phyloP scores from a whole-genome alignment of 2,797 vertebrate species.

The Sebastes vulpes region DNA sequence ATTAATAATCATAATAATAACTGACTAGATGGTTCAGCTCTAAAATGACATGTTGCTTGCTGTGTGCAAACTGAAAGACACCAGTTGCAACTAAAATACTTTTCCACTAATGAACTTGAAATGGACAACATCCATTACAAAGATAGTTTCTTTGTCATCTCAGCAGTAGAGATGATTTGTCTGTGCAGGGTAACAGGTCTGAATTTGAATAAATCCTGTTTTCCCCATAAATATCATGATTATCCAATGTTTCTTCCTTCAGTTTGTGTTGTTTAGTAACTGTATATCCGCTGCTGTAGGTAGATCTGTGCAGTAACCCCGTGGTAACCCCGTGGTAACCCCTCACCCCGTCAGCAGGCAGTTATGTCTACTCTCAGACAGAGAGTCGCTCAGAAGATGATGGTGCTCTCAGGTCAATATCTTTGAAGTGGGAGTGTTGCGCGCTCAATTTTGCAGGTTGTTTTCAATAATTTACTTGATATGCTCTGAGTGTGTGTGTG shows the following conservation, averaged over 20 bases:
- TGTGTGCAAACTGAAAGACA: neutral
- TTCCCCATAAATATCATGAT: neutral
- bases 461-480: slow-evolving; percentile 80
- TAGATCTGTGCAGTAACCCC: slow-evolving; percentile 27
- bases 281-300: slow-evolving; percentile 3
- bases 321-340: slow-evolving; percentile 35
- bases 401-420: slow-evolving; percentile 65
- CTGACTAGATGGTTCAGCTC: neutral
- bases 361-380: slow-evolving; percentile 38
- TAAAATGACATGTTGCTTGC: neutral
- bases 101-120: neutral
- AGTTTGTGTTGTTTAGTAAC: neutral
- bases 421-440: slow-evolving; percentile 69
- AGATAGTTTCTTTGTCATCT: neutral
- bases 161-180: neutral
- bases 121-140: neutral
- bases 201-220: neutral
- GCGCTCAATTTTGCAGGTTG: slow-evolving; percentile 76
- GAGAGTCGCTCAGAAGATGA: slow-evolving; percentile 44
- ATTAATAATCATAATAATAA: neutral
- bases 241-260: neutral
- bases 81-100: neutral
- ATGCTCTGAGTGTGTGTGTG: slow-evolving; percentile 20
- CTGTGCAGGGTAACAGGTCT: neutral
- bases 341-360: slow-evolving; percentile 22